phyloP scores from a whole-genome alignment of 2,888 invertebrate genomes.

The Campoplex nolae region DNA sequence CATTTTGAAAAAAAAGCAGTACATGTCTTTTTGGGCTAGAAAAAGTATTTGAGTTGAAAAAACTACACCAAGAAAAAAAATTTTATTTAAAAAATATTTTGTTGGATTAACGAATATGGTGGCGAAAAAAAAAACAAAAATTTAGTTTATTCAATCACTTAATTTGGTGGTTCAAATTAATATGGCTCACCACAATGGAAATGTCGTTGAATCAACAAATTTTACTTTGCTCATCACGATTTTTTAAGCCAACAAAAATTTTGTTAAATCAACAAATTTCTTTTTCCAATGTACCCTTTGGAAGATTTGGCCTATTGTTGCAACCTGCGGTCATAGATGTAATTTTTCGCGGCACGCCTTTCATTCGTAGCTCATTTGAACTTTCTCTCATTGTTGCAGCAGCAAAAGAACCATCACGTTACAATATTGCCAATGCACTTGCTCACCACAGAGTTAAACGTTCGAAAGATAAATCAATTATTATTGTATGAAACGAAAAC shows the following conservation, averaged over 20 bases:
- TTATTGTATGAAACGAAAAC: background rate
- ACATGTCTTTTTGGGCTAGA: background rate
- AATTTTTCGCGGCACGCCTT: constrained; percentile 49
- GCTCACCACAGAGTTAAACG: constrained; percentile 13
- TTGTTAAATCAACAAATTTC: too few species aligned
- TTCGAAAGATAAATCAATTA: background rate
- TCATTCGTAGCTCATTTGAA: constrained; percentile 35
- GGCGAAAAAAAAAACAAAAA: too few species aligned
- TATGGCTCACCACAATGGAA: too few species aligned
- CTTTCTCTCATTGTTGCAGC: constrained; percentile 65
- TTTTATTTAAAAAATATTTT: too few species aligned
- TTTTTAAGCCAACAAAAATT: too few species aligned
- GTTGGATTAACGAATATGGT: too few species aligned
- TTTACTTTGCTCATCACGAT: too few species aligned
- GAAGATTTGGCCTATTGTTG: background rate
- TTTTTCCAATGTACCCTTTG: background rate
- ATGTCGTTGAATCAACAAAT: too few species aligned
- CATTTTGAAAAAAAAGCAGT: background rate
- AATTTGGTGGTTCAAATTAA: too few species aligned
- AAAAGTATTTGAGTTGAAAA: background rate
- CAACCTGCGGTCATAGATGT: too few species aligned
- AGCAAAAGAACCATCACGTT: constrained; percentile 39
- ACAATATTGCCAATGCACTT: constrained; percentile 35
- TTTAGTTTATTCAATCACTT: too few species aligned
- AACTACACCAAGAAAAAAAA: background rate